Conservation (phyloP, 2,797 vertebrate species). For the Eulemur mongoz region DNA sequence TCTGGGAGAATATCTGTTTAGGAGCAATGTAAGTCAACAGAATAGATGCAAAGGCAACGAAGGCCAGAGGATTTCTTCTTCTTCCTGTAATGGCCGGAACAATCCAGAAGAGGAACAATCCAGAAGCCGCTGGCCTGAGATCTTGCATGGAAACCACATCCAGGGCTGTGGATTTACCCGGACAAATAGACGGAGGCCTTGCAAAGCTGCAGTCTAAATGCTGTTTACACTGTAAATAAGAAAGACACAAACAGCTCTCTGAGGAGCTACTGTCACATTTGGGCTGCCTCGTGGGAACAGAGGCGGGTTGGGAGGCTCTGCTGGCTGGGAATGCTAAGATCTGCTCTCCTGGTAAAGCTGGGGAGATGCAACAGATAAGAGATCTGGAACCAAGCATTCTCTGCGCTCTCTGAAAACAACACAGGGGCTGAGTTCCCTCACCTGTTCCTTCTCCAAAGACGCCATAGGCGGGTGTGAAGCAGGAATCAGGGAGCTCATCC, state of each 20-base stretch:
- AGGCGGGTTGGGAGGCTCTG: neutral
- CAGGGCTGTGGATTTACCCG: slow-evolving; percentile 65
- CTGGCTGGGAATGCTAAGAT: neutral
- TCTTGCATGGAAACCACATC: slow-evolving; percentile 78
- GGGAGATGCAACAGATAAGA: slow-evolving; percentile 51
- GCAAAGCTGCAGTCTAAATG: slow-evolving; percentile 80
- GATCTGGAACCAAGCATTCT: slow-evolving; percentile 46
- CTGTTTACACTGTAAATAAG: slow-evolving; percentile 84
- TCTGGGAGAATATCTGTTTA: neutral
- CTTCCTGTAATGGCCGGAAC: neutral
- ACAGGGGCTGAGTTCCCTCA: neutral
- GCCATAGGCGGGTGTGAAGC: neutral
- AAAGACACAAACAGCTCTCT: slow-evolving; percentile 79
- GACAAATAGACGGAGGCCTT: slow-evolving; percentile 77
- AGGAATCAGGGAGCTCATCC: neutral
- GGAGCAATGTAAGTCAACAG: neutral
- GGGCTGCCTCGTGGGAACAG: slow-evolving; percentile 67
- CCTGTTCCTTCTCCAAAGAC: neutral
- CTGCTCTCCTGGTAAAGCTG: neutral
- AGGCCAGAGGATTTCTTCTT: neutral
- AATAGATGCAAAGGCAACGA: neutral
- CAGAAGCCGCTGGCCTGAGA: slow-evolving; percentile 46
- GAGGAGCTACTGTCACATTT: slow-evolving; percentile 59
- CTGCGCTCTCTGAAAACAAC: neutral
- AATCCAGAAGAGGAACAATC: neutral